Evolutionary conservation across 2,888 invertebrate species (phyloP), one percentile per base, ranked within the genome.

Genomic region (Zootermopsis nevadensis): DNA sequence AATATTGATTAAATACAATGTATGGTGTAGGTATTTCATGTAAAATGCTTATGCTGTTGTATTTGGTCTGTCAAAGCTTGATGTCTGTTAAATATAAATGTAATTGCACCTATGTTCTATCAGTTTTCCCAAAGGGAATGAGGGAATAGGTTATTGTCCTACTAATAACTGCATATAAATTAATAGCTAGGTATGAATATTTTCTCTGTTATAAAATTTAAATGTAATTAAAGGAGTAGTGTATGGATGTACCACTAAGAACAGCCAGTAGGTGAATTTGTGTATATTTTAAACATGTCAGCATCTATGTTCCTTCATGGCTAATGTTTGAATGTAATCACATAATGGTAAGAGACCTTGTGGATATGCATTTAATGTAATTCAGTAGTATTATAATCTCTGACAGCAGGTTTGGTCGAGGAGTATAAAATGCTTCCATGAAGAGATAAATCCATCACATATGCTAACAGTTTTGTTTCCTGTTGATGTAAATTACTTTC

Each of bases 1-100:
- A 81, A 81, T 69, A 42, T n/a, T 31, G 69, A 69, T 30, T 24
- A 81, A 77, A 81, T 80, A 66, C 81, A 81, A 69, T 69, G 31
- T 69, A 48, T 67, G 81, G 81, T 81, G 81, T 81, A 81, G 81
- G 81, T 81, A 81, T 69, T 72, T 81, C 81, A 48, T 81, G 79
- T 79, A 69, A 81, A 69, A 81, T 81, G 81, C 81, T 81, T 81
- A 67, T 81, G 69, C 81, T 81, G 48, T 80, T 67, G 66, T 80
- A 80, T 80, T 66, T 67, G 80, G 55, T 80, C 69, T 81, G 81
- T 48, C 35, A 81, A 48, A 69, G 81, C 81, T 81, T 81, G 81
- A 69, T 81, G 72, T 81, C 67, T 81, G 72, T 42, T 72, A 81
- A 24, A 55, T 53, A 77, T 60, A 79, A 53, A 55, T 33, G 48